A percentile compares a stretch with the other conserved stretches of the same genome.
phyloP scores from a whole-genome alignment of 2,113 vertebrate species.

The Hydrochoerus hydrochaeris region DNA sequence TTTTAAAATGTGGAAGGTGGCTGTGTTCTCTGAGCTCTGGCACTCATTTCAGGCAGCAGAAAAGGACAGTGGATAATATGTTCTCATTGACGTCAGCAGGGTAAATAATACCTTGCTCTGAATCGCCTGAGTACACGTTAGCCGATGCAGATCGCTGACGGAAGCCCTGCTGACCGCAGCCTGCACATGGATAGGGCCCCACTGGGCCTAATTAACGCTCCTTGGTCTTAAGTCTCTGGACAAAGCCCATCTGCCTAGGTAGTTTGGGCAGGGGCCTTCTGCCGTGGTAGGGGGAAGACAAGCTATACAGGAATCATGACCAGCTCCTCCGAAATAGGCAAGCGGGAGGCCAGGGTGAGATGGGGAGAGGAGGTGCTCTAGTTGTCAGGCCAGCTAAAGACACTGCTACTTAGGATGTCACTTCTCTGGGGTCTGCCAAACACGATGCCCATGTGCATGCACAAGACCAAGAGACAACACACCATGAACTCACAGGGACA shows the following conservation, averaged over 20 bases:
- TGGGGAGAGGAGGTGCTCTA: no score
- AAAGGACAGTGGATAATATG: slow-evolving; percentile 64
- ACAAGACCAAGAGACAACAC: background rate
- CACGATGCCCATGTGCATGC: fast-evolving
- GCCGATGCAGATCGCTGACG: slow-evolving; percentile 30
- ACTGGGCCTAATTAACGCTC: background rate
- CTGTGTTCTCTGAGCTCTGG: slow-evolving; percentile 52
- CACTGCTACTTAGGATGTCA: background rate
- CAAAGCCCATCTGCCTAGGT: background rate
- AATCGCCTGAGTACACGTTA: slow-evolving; percentile 53
- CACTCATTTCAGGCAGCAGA: slow-evolving; percentile 73
- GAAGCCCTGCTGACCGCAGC: background rate
- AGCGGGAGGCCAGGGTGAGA: background rate
- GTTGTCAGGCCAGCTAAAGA: background rate
- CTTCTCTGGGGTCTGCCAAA: background rate
- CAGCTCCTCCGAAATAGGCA: background rate
- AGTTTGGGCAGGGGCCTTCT: background rate
- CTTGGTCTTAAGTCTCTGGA: background rate
- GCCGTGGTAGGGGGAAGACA: background rate
- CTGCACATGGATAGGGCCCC: background rate
- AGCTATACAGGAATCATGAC: fast-evolving
- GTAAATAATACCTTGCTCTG: slow-evolving; percentile 75
- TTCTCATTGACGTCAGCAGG: slow-evolving; percentile 81
- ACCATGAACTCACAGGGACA: background rate
- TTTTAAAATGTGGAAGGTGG: background rate